Percentiles rank a stretch among this genome's conserved stretches.
Conservation (phyloP, 2,888 invertebrate species). For the Stegophylla sp. region DNA sequence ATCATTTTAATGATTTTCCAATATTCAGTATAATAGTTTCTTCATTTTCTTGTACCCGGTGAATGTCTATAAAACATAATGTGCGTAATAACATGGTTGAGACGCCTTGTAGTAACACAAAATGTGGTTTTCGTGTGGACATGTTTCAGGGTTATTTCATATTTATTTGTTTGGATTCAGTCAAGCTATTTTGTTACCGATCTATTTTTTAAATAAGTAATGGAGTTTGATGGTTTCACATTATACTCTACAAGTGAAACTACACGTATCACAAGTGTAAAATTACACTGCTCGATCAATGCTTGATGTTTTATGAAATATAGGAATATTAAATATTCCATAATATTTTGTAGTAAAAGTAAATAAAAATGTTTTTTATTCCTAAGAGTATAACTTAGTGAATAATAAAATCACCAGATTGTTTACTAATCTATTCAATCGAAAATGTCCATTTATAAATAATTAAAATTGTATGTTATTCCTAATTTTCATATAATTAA, state of each 20-base stretch:
- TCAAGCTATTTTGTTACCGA: not conserved
- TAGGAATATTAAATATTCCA: no score
- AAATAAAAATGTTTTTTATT: no score
- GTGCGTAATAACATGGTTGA: conserved; percentile 11
- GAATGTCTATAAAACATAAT: not conserved
- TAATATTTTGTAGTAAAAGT: no score
- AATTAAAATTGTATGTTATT: no score
- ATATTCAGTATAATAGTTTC: not conserved
- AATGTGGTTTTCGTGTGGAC: conserved; percentile 1
- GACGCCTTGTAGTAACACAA: not conserved
- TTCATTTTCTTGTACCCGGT: not conserved
- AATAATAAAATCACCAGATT: no score
- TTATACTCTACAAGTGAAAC: not conserved
- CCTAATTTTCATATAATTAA: no score
- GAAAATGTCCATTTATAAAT: no score
- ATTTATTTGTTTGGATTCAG: conserved; percentile 34
- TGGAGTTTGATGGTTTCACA: conserved; percentile 21
- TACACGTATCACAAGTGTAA: not conserved
- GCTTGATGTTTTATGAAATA: no score
- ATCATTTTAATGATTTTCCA: not conserved
- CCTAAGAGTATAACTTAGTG: no score
- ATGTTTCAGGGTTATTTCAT: conserved; percentile 8
- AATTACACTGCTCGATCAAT: no score
- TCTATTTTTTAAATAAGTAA: not conserved
- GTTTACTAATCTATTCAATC: no score